Evolutionary conservation across 2,888 invertebrate species (phyloP), one percentile per base, ranked within the genome.

Genomic region (Pilophorus perplexus): DNA sequence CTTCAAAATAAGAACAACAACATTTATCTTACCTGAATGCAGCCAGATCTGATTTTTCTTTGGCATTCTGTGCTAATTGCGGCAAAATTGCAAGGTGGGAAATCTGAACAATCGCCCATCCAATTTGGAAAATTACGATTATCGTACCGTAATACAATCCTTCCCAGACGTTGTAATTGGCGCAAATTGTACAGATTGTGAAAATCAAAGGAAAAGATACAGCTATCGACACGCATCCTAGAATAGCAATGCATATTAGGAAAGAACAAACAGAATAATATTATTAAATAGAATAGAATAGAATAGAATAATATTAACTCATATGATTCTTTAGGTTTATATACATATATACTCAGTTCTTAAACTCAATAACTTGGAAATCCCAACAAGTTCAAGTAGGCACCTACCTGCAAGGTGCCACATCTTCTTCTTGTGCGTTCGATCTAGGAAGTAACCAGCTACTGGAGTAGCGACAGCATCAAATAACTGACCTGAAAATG

Each of bases 361-460:
- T n/a, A n/a, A n/a, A n/a, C n/a, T n/a, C n/a, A n/a, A n/a, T n/a
- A n/a, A n/a, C n/a, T n/a, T n/a, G n/a, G n/a, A n/a, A n/a, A n/a
- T n/a, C n/a, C n/a, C n/a, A n/a, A n/a, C n/a, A n/a, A n/a, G n/a
- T n/a, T n/a, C n/a, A n/a, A n/a, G 42, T 14, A 40, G 69, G 20
- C 60, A 77, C 80, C 81, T 79, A 90, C 93, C 93, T 73, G 90
- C 79, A 59, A 93, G 81, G 82, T 95, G 93, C 93, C 93, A 94
- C 1, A 88, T 82, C 80, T 94, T 93, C 74, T 93, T 79, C 74
- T 84, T 81, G 71, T 85, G 83, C 40, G 84, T 83, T 74, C 83
- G 83, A 75, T 93, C 94, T 1, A 91, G 90, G 76, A 90, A 81
- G 73, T 84, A 83, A 2, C 95, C 95, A 67, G 95, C 87, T 74